phyloP scores from a whole-genome alignment of 1,140 invertebrate genomes.

The Diplogasteroides magnus region DNA sequence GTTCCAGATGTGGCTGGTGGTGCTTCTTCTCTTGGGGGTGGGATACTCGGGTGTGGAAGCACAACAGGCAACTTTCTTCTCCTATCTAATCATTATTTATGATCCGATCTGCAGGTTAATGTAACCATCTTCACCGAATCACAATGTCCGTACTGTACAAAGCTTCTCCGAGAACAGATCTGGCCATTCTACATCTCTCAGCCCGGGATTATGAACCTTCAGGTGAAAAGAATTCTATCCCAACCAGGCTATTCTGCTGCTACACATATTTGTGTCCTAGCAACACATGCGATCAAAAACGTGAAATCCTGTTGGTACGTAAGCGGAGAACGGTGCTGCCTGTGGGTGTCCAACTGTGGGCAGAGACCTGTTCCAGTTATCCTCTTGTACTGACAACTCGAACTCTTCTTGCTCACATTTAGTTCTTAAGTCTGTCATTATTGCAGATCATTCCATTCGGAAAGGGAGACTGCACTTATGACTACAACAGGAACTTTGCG shows the following conservation, averaged over 20 bases:
- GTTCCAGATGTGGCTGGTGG: conserved; percentile 16
- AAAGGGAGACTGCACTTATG: conserved; percentile 32
- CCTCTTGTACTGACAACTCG: neutral
- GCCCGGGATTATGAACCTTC: conserved; percentile 35
- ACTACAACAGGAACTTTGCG: conserved; percentile 34
- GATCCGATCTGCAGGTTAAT: conserved; percentile 30
- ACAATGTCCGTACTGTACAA: conserved; percentile 33
- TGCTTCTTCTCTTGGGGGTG: conserved; percentile 5
- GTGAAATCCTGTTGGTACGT: too few species aligned
- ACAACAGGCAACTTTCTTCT: conserved; percentile 1
- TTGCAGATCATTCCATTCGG: conserved; percentile 36
- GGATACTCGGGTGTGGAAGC: neutral
- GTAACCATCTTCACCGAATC: conserved; percentile 35
- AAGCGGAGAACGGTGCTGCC: too few species aligned
- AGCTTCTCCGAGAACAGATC: conserved; percentile 30
- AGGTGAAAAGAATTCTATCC: too few species aligned
- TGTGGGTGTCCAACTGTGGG: too few species aligned
- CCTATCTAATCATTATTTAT: too few species aligned
- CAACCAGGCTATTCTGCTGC: too few species aligned
- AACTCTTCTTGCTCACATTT: conserved; percentile 1
- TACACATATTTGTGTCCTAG: too few species aligned
- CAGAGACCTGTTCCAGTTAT: too few species aligned
- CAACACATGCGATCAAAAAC: too few species aligned
- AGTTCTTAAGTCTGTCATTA: too few species aligned
- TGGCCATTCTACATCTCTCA: conserved; percentile 32